These are phyloP conservation scores for Danionella dracula DNA, from an alignment of 2,797 vertebrate genomes.

Conservation along the genomic window DNA sequence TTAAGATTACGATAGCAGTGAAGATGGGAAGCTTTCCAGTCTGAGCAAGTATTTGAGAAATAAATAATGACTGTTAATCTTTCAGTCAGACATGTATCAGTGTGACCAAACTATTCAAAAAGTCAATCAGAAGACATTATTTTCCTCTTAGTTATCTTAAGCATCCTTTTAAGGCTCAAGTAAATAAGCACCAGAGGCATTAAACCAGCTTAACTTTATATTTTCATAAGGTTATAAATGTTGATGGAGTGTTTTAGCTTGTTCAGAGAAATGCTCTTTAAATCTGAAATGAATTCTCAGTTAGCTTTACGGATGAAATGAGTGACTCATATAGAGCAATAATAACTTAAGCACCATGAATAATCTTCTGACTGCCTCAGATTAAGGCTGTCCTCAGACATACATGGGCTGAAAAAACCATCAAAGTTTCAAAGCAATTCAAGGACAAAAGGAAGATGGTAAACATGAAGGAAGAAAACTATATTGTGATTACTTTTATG, in stretches of 20 bases:
- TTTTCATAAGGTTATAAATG: conserved; percentile 48
- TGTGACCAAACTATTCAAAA: conserved; percentile 36
- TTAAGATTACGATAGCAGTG: conserved; percentile 45
- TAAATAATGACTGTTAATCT: conserved; percentile 57
- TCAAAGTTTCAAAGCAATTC: conserved; percentile 11
- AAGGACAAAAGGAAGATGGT: neutral
- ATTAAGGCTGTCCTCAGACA: conserved; percentile 57
- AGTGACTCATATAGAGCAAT: conserved; percentile 66
- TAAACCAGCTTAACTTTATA: conserved; percentile 41
- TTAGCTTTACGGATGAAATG: conserved; percentile 54
- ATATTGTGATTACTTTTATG: neutral
- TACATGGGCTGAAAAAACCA: conserved; percentile 28
- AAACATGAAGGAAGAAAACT: neutral
- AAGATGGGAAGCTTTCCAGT: conserved; percentile 53
- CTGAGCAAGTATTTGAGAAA: conserved; percentile 41
- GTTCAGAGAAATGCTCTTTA: conserved; percentile 47
- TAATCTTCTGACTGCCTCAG: conserved; percentile 68
- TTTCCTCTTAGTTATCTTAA: conserved; percentile 9
- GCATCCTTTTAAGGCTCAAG: conserved; percentile 27
- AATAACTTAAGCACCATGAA: conserved; percentile 67
- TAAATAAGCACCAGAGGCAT: conserved; percentile 24
- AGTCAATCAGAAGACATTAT: conserved; percentile 23
- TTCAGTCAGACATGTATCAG: conserved; percentile 62
- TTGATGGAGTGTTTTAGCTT: conserved; percentile 41
- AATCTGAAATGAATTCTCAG: conserved; percentile 55